These are phyloP conservation scores for Gasterosteus nipponicus DNA, from an alignment of 2,113 vertebrate species.

Conservation along the genomic window DNA sequence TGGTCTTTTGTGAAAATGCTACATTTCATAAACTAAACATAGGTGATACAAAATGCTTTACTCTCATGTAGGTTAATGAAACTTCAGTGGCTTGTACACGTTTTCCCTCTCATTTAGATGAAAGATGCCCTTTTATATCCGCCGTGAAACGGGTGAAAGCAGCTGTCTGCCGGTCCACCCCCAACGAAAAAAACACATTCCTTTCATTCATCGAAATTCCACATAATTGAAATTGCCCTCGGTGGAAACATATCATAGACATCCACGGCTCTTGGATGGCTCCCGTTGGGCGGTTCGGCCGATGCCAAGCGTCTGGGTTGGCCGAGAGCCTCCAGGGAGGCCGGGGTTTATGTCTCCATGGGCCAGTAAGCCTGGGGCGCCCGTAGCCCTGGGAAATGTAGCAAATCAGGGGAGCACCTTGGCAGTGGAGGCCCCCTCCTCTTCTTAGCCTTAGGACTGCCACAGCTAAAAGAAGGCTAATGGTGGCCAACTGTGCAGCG, in stretches of 20 bases:
- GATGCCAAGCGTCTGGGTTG: slow-evolving; percentile 80
- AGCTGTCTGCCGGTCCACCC: slow-evolving; percentile 63
- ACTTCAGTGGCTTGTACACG: not conserved
- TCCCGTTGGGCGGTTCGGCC: slow-evolving; percentile 70
- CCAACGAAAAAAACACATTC: slow-evolving; percentile 69
- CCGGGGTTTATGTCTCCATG: slow-evolving; percentile 80
- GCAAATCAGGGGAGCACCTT: slow-evolving; percentile 80
- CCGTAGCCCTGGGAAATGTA: slow-evolving; percentile 75
- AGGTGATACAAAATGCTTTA: not conserved
- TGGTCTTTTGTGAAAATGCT: not conserved
- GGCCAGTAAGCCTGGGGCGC: slow-evolving; percentile 83
- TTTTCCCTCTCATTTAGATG: not conserved
- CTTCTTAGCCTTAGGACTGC: slow-evolving; percentile 78
- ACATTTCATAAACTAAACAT: not conserved
- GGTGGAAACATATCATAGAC: slow-evolving; percentile 82
- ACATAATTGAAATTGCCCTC: slow-evolving; percentile 78
- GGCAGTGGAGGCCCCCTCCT: slow-evolving; percentile 63
- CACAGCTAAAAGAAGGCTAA: slow-evolving; percentile 76
- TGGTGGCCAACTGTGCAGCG: slow-evolving; percentile 79
- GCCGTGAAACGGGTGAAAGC: slow-evolving; percentile 49
- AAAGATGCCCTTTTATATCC: not conserved
- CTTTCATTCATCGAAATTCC: slow-evolving; percentile 81
- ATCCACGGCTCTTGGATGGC: slow-evolving; percentile 78
- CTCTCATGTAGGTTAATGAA: not conserved
- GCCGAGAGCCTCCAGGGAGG: slow-evolving; percentile 80